Evolutionary conservation across 2,113 vertebrate genomes (phyloP).

Genomic region (Catharus bicknelli): DNA sequence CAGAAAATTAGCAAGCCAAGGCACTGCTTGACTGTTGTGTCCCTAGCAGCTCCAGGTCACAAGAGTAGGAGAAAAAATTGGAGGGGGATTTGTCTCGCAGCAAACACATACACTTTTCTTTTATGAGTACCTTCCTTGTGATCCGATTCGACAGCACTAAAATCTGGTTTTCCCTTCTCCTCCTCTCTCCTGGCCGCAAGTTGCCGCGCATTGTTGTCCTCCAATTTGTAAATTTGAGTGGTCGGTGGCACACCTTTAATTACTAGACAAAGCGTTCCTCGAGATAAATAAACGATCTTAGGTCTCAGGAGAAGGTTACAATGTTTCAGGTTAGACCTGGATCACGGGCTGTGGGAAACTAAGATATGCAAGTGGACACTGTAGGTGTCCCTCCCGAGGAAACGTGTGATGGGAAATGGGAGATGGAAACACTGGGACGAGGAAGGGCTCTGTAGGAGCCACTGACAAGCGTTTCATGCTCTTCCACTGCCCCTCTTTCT

Average conservation of each 20-base stretch:
- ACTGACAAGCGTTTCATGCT: fast-evolving
- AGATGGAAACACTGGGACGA: not conserved
- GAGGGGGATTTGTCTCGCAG: constrained; percentile 44
- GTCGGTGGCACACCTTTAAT: not conserved
- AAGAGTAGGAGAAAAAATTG: constrained; percentile 54
- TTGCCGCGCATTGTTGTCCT: not conserved
- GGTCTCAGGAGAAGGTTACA: not conserved
- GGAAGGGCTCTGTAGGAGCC: not conserved
- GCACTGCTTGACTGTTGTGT: constrained; percentile 64
- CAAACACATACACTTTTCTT: not conserved
- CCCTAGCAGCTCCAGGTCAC: constrained; percentile 52
- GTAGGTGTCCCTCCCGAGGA: not conserved
- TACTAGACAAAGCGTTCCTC: not conserved
- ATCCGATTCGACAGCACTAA: not conserved
- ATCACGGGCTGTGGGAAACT: not conserved
- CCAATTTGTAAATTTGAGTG: not conserved
- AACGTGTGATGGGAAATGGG: not conserved
- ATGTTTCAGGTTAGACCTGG: not conserved
- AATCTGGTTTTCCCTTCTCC: not conserved
- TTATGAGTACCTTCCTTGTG: not conserved
- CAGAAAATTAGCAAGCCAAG: constrained; percentile 77
- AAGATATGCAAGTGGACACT: not conserved
- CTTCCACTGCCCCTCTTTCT: not conserved
- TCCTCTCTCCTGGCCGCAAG: not conserved
- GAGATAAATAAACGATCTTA: not conserved